These are phyloP conservation scores for Falco biarmicus DNA, from an alignment of 2,797 vertebrate genomes.

Conservation along the genomic window DNA sequence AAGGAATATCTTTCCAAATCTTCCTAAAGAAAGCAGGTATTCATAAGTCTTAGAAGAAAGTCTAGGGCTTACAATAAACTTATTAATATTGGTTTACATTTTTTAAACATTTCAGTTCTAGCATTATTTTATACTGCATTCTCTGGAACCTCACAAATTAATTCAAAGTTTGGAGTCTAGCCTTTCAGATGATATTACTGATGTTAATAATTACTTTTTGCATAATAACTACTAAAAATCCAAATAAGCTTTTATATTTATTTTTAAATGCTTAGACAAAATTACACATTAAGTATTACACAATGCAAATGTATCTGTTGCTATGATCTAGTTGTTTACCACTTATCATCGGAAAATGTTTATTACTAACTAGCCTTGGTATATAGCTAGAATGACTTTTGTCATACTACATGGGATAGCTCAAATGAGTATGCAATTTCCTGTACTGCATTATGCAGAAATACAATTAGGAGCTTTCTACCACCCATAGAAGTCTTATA, in stretches of 20 bases:
- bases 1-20: not conserved
- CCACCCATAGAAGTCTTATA: rapidly evolving
- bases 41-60: not conserved
- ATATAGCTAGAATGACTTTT: not conserved
- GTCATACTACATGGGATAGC: not conserved
- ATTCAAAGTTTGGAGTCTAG: not conserved
- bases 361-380: not conserved
- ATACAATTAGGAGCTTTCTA: not conserved
- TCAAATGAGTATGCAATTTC: not conserved
- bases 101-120: not conserved
- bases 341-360: not conserved
- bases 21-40: not conserved
- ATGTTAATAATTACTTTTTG: not conserved
- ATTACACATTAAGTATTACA: not conserved
- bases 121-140: not conserved
- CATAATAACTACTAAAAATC: not conserved
- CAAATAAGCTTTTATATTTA: not conserved
- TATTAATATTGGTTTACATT: not conserved
- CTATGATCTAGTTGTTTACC: not conserved
- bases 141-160: not conserved
- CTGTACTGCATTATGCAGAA: not conserved
- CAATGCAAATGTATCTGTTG: not conserved
- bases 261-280: not conserved
- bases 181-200: too few species aligned
- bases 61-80: not conserved